Percentiles rank a stretch among this genome's conserved stretches.
Conservation (phyloP, 1,140 invertebrate genomes). For the Megalopta genalis region DNA sequence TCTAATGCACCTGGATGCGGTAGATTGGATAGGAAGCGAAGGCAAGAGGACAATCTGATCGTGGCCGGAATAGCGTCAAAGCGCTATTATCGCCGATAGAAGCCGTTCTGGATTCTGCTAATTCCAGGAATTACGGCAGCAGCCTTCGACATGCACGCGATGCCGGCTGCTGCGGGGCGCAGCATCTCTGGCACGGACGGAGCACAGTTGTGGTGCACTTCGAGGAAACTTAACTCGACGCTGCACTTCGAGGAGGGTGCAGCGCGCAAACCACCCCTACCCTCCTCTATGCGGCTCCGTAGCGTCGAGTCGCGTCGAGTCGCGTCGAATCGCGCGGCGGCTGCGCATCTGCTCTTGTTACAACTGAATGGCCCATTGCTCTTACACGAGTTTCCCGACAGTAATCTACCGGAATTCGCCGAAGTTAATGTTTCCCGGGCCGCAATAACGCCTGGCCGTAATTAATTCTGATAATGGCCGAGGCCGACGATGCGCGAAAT, state of each 20-base stretch:
- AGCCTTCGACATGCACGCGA: conserved; percentile 59
- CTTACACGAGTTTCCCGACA: conserved; percentile 28
- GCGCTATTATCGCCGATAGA: conserved; percentile 55
- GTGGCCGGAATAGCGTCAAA: conserved; percentile 62
- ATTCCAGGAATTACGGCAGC: conserved; percentile 62
- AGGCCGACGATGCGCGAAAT: no score
- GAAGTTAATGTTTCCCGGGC: neutral
- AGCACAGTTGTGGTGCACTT: conserved; percentile 38
- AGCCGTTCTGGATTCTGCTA: conserved; percentile 60
- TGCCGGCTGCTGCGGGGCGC: conserved; percentile 51
- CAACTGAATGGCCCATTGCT: conserved; percentile 42
- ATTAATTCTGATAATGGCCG: conserved; percentile 16
- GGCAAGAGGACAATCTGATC: conserved; percentile 37
- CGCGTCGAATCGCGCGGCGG: neutral
- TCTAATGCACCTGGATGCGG: conserved; percentile 39
- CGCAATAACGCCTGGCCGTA: conserved; percentile 12
- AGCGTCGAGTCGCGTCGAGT: no score
- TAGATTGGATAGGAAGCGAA: neutral
- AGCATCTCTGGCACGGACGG: conserved; percentile 58
- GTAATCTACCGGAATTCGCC: conserved; percentile 24
- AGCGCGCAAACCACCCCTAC: neutral
- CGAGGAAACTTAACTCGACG: conserved; percentile 42
- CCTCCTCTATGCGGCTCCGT: neutral
- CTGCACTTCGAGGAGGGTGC: conserved; percentile 5
- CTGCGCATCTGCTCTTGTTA: conserved; percentile 38